Percentiles rank a stretch among this genome's conserved stretches.
phyloP scores from a whole-genome alignment of 2,888 invertebrate species.

The Perithous albicinctus region DNA sequence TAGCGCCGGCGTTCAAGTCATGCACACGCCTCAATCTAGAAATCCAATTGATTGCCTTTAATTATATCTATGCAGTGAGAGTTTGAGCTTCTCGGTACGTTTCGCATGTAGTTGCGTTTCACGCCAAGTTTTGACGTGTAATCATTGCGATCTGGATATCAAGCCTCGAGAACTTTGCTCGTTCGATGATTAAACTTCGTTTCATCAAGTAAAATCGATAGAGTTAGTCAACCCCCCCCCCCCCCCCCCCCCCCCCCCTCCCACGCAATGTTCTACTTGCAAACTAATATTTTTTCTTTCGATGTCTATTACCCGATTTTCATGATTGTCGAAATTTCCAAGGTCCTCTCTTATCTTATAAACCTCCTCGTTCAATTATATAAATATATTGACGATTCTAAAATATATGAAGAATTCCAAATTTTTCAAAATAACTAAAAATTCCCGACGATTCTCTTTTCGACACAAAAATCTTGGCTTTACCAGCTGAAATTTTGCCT shows the following conservation, averaged over 20 bases:
- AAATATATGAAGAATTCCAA: too few species aligned
- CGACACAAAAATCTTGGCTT: too few species aligned
- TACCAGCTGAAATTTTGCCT: too few species aligned
- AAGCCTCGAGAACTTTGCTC: constrained; percentile 26
- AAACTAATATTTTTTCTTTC: constrained; percentile 45
- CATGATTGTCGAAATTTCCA: constrained; percentile 17
- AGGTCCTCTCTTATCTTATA: constrained; percentile 5
- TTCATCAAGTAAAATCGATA: constrained; percentile 57
- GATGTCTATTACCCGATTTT: constrained; percentile 30
- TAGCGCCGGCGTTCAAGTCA: neutral
- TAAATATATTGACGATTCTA: too few species aligned
- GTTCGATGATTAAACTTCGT: constrained; percentile 45
- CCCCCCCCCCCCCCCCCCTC: too few species aligned
- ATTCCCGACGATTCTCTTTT: too few species aligned
- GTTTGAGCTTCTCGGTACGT: constrained; percentile 17
- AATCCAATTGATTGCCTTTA: constrained; percentile 34
- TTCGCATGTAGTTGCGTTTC: constrained; percentile 4
- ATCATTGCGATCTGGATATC: constrained; percentile 65
- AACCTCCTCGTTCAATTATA: too few species aligned
- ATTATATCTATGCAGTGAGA: neutral
- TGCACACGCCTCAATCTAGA: constrained; percentile 22
- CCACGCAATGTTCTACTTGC: constrained; percentile 54
- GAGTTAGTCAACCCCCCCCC: too few species aligned
- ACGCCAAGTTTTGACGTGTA: constrained; percentile 66
- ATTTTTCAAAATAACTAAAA: too few species aligned